These are phyloP conservation scores for Nycteola revayana DNA, from an alignment of 2,888 invertebrate genomes.

Conservation along the genomic window DNA sequence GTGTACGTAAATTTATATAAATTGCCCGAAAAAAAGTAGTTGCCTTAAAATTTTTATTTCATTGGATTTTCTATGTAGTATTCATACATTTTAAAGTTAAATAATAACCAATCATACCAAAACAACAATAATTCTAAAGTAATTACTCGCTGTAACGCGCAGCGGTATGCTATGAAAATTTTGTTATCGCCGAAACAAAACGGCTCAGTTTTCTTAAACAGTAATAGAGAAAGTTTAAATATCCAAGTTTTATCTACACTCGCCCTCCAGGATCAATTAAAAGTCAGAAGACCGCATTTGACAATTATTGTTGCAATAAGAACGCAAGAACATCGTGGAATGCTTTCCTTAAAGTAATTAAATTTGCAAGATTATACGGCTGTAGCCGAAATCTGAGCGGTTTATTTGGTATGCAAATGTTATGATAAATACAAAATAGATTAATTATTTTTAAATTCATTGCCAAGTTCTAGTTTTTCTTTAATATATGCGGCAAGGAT, in stretches of 20 bases:
- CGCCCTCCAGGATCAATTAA: constrained; percentile 83
- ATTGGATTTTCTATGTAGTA: too few relatives aligned
- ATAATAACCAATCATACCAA: constrained; percentile 7
- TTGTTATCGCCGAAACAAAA: constrained; percentile 73
- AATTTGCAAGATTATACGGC: constrained; percentile 31
- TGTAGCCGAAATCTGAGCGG: constrained; percentile 9
- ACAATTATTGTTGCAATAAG: constrained; percentile 76
- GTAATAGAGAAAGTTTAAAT: constrained; percentile 80
- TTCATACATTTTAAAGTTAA: background rate
- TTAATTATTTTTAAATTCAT: too few relatives aligned
- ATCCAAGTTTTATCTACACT: constrained; percentile 73
- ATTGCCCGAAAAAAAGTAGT: too few relatives aligned
- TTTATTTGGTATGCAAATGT: background rate
- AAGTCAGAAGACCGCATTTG: constrained; percentile 68
- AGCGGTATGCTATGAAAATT: constrained; percentile 61
- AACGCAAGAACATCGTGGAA: constrained; percentile 48
- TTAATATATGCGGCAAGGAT: too few relatives aligned
- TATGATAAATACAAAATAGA: too few relatives aligned
- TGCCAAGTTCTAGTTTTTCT: too few relatives aligned
- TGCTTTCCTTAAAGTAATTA: constrained; percentile 37
- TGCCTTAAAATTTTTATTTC: too few relatives aligned
- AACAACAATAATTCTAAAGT: constrained; percentile 37
- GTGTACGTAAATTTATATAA: too few relatives aligned
- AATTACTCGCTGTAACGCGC: constrained; percentile 44
- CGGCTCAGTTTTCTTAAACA: constrained; percentile 75